Base-by-base conservation (phyloP, 2,888 invertebrate species). In the Melieria omissa region DNA sequence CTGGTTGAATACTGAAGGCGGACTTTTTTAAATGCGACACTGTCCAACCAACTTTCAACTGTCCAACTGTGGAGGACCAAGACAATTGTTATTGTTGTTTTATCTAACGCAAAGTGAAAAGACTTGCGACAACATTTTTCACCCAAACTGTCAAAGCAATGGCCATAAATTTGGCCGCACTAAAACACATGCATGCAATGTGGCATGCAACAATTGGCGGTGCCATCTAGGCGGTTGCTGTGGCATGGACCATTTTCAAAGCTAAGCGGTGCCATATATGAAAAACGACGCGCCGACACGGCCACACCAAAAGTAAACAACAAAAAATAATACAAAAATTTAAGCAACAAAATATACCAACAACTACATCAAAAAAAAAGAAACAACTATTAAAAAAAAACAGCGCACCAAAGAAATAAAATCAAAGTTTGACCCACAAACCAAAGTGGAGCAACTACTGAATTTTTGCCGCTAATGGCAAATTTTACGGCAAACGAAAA, bases 201-300 rank as follows among this genome's bases (percentile, higher is more conserved):
- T 8, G 44, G 60, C 44, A 67, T 67, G 67, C 67, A 60, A 45
- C 16, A 16, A 42, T 49, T 29, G 60, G 42, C 44, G 57, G 49
- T 29, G 60, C 49, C 44, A 58, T 60, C 52, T n/a, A 10, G 44
- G 61, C 42, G 61, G 67, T 29, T 29, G 49, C 52, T 67, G 57
- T 29, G 29, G 49, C 67, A 58, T 55, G 42, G 29, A 29, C 29
- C 29, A 29, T 29, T 29, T 29, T 29, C 29, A 29, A 29, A 29
- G 52, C 29, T 52, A 45, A 14, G 69, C 69, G 62, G 69, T 62
- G 55, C 69, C 69, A 62, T 69, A 69, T 69, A 55, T 63, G 62
- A 69, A 63, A 69, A 69, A 55, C 63, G 62, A 63, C 58, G 65
- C 60, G 68, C 64, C 73, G 65, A 60, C 64, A 60, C 54, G 60